These are phyloP conservation scores for Fistularia commersonii DNA, from an alignment of 2,797 vertebrate genomes.

Conservation along the genomic window DNA sequence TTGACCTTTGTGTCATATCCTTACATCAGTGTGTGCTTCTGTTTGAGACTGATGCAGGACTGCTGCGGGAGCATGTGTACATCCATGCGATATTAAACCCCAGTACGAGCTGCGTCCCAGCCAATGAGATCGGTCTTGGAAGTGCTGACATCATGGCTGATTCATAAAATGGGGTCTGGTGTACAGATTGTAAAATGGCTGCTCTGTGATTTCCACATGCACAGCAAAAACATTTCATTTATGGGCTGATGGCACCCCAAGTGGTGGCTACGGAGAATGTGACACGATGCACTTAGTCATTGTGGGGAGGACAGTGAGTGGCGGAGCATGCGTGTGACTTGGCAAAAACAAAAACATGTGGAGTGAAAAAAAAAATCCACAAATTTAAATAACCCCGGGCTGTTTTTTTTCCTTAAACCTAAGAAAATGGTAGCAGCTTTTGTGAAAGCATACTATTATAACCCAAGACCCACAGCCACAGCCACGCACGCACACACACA, in stretches of 20 bases:
- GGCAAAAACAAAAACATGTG: slow-evolving; percentile 23
- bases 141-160: slow-evolving; percentile 62
- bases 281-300: slow-evolving; percentile 49
- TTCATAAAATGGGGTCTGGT: slow-evolving; percentile 89
- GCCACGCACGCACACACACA: slow-evolving; percentile 12
- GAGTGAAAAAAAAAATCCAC: slow-evolving; percentile 19
- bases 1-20: slow-evolving; percentile 42
- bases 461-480: slow-evolving; percentile 6
- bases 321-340: slow-evolving; percentile 27
- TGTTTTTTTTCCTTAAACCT: slow-evolving; percentile 19
- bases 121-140: slow-evolving; percentile 56
- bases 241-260: slow-evolving; percentile 64
- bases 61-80: slow-evolving; percentile 5
- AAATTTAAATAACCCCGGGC: slow-evolving; percentile 41
- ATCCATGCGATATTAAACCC: slow-evolving; percentile 12
- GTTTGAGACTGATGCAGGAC: neutral
- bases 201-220: slow-evolving; percentile 56
- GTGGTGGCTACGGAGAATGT: slow-evolving; percentile 36
- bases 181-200: slow-evolving; percentile 78
- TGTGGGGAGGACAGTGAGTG: slow-evolving; percentile 58
- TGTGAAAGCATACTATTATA: slow-evolving; percentile 33
- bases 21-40: slow-evolving; percentile 47
- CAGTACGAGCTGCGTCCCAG: slow-evolving; percentile 33
- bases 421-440: slow-evolving; percentile 27
- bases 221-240: slow-evolving; percentile 51